Percentiles rank a stretch among this genome's conserved stretches.
These are phyloP conservation scores for Sceloporus tristichus DNA, from an alignment of 2,113 vertebrate species.

Conservation along the genomic window DNA sequence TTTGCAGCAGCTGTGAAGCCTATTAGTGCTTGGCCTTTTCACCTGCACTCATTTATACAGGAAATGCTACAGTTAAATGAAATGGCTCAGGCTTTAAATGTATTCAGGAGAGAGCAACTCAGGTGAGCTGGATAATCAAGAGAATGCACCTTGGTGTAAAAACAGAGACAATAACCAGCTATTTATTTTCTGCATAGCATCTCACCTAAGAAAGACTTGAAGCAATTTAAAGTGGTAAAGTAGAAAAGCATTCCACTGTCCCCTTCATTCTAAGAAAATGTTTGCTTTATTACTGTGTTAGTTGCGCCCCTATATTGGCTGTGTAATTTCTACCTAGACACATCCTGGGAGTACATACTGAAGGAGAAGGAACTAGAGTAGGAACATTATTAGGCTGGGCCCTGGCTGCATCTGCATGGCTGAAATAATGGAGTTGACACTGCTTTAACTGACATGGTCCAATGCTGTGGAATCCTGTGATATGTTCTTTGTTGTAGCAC, in stretches of 20 bases:
- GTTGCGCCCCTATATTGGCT: not conserved
- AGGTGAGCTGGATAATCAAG: not conserved
- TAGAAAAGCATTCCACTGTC: too few relatives aligned
- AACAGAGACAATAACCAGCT: conserved; percentile 1
- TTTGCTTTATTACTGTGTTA: not conserved
- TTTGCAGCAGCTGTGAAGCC: not conserved
- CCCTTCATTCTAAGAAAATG: not conserved
- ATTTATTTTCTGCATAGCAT: not conserved
- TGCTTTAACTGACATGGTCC: too few relatives aligned
- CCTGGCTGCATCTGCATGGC: too few relatives aligned
- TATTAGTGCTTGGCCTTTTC: not conserved
- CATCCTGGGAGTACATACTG: not conserved
- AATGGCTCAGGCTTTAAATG: not conserved
- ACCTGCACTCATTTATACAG: not conserved
- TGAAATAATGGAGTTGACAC: too few relatives aligned
- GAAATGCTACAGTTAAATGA: not conserved
- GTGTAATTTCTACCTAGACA: not conserved
- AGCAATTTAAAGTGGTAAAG: conserved; percentile 27
- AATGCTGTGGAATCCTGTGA: too few relatives aligned
- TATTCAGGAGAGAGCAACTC: not conserved
- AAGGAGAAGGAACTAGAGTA: too few relatives aligned
- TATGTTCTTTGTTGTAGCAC: too few relatives aligned
- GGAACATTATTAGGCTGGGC: too few relatives aligned
- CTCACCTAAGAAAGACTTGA: conserved; percentile 43
- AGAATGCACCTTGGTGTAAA: not conserved